Evolutionary conservation across 2,113 vertebrate genomes (phyloP).

Genomic region (Bubo blakistoni): DNA sequence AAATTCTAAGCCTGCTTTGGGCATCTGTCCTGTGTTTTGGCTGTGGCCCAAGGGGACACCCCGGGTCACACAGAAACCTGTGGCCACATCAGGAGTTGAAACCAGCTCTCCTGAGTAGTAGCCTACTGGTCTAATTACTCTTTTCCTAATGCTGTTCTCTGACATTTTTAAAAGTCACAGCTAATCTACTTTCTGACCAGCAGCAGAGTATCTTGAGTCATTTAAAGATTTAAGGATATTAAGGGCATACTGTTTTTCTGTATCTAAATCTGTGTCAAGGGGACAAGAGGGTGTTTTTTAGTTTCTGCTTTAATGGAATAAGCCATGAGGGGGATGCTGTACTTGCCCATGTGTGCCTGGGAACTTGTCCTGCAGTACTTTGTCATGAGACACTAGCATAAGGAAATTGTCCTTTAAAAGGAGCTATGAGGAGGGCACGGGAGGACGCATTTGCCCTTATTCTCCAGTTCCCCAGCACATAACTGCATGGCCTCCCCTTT

Average conservation of each 20-base stretch:
- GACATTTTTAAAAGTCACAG: not conserved
- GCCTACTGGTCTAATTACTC: not conserved
- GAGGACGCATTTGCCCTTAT: not conserved
- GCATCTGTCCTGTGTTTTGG: not conserved
- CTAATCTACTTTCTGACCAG: not conserved
- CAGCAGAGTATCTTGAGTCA: not conserved
- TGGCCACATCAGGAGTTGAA: not conserved
- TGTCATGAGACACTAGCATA: not conserved
- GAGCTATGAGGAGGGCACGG: not conserved
- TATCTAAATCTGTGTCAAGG: not conserved
- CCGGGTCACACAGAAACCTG: not conserved
- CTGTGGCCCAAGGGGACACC: not conserved
- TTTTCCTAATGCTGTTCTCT: not conserved
- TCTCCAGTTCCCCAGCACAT: not conserved
- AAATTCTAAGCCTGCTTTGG: not conserved
- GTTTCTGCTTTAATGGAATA: not conserved
- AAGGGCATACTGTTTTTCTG: not conserved
- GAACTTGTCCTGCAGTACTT: not conserved
- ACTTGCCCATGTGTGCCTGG: not conserved
- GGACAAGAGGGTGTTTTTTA: not conserved
- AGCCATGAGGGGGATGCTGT: not conserved
- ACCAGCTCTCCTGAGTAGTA: not conserved
- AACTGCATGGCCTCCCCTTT: not conserved
- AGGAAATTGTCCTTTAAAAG: not conserved
- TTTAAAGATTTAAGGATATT: not conserved